Percentiles rank a stretch among this genome's conserved stretches.
These are phyloP conservation scores for Mesoclemmys tuberculata DNA, from an alignment of 2,113 vertebrate species.

Conservation along the genomic window DNA sequence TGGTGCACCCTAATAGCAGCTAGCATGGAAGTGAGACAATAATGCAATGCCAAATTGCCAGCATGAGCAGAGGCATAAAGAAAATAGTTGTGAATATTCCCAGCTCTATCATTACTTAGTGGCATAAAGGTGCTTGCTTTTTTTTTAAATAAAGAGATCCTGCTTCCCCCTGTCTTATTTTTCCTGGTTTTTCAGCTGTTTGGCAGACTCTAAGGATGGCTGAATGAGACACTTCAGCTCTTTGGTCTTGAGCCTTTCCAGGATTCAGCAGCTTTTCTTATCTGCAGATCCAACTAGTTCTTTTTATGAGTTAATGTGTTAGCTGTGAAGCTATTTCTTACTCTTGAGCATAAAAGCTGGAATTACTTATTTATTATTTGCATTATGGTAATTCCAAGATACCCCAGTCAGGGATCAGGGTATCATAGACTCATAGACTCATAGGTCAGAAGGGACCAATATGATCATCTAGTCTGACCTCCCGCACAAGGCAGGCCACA, in stretches of 20 bases:
- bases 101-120: background rate
- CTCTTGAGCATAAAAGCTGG: background rate
- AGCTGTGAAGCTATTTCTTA: background rate
- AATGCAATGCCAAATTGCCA: background rate
- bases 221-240: background rate
- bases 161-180: background rate
- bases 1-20: background rate
- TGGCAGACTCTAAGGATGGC: background rate
- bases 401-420: too few species aligned
- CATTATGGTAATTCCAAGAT: rapidly evolving
- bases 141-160: background rate
- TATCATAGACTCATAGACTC: too few species aligned
- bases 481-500: too few species aligned
- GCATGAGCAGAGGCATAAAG: background rate
- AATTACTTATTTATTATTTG: background rate
- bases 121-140: background rate
- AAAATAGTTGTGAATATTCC: background rate
- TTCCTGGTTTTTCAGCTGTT: background rate
- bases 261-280: background rate
- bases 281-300: background rate
- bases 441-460: too few species aligned
- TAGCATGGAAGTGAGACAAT: background rate
- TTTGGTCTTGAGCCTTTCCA: background rate
- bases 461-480: too few species aligned
- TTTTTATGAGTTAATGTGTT: background rate